Conservation (phyloP, 1,140 invertebrate species). For the Habropoda laboriosa region DNA sequence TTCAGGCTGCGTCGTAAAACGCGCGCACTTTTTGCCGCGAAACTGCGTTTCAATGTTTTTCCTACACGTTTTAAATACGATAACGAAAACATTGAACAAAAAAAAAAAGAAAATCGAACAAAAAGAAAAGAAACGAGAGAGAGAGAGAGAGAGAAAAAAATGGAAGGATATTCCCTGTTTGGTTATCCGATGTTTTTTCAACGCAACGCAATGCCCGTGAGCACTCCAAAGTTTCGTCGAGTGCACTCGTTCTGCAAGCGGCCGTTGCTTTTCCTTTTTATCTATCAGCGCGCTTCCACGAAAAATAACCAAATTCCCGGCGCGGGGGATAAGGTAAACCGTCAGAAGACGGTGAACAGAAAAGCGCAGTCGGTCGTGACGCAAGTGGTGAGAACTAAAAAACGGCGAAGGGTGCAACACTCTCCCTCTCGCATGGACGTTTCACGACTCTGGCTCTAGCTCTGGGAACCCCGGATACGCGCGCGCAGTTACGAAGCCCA, state of each 20-base stretch:
- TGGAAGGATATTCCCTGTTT: not conserved
- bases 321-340: constrained; percentile 36
- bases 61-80: too few species aligned
- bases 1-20: not conserved
- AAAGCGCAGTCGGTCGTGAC: constrained; percentile 25
- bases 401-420: constrained; percentile 4
- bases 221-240: not conserved
- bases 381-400: not conserved
- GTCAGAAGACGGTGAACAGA: constrained; percentile 37
- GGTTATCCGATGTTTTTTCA: not conserved
- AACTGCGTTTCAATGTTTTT: not conserved
- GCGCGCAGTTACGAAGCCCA: too few species aligned
- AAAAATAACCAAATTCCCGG: constrained; percentile 45
- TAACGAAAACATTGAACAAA: too few species aligned
- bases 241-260: not conserved
- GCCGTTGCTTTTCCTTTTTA: not conserved
- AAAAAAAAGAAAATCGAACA: too few species aligned
- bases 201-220: too few species aligned
- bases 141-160: not conserved
- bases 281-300: constrained; percentile 8
- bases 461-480: not conserved
- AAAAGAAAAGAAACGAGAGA: not conserved
- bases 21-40: not conserved
- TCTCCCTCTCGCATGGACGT: not conserved
- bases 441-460: not conserved